Evolutionary conservation across 2,888 invertebrate genomes (phyloP), one percentile per base, ranked within the genome.

Genomic region (Eledona agricola): DNA sequence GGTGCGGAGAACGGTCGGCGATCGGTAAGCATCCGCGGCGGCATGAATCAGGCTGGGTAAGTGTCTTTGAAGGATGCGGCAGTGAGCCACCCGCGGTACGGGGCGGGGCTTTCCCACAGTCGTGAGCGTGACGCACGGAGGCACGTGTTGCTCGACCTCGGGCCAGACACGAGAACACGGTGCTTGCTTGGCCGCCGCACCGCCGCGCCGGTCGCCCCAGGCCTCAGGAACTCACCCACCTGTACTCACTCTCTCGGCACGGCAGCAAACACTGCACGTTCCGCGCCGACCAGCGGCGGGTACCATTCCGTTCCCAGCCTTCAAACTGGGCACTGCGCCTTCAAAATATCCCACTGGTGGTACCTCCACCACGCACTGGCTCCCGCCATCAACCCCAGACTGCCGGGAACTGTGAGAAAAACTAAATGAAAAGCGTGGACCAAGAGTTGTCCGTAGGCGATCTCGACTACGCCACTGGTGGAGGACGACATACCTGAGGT

Each of bases 111-210:
- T 74, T 73, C 73, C 74, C 74, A 73, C 73, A 72, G 72, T 71
- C 71, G 72, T 70, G 70, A 70, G 71, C 69, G 71, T 67, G 69
- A 69, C 70, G 71, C 72, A 70, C 71, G 70, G 72, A 64, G 74
- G 75, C 74, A 73, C 75, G 77, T 76, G 78, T 74, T 66, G 66
- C 66, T 68, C 73, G 75, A 78, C 79, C 76, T 76, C 78, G 77
- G 74, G 58, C 53, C 52, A 55, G 55, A 55, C 55, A 55, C 55
- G 55, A 55, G 55, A 55, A 50, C 53, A 53, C 49, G 49, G 57
- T 54, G 52, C 54, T 57, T 51, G 31, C 23, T 15, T 43, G n/a
- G n/a, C n/a, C 42, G 45, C 46, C 49, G 38, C 62, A 59, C 58
- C 51, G 59, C 55, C 51, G 37, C 47, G 37, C 57, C 63, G 45